Percentiles rank a stretch among this genome's conserved stretches.
Evolutionary conservation across 2,113 vertebrate species (phyloP).

Genomic region (Strix aluco): DNA sequence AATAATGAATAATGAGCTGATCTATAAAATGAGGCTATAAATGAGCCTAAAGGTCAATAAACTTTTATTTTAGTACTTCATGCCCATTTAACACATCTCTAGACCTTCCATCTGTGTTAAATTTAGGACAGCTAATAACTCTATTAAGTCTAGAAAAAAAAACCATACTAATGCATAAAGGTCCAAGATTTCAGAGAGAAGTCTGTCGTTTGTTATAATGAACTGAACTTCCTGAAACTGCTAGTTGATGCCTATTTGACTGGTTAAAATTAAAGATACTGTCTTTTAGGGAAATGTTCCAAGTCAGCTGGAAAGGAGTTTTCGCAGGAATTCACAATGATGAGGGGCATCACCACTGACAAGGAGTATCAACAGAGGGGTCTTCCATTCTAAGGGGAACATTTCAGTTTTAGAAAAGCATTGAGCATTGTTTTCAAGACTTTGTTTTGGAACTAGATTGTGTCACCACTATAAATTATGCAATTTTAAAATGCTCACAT

Average conservation of each 20-base stretch:
- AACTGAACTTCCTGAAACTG: not conserved
- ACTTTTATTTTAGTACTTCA: not conserved
- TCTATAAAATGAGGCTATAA: not conserved
- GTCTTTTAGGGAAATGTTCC: not conserved
- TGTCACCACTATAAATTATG: not conserved
- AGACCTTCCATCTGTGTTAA: not conserved
- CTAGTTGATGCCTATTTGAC: not conserved
- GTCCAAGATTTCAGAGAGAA: not conserved
- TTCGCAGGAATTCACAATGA: not conserved
- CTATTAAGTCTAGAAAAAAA: not conserved
- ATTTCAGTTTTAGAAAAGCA: not conserved
- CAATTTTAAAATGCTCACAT: not conserved
- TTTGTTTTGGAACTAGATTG: not conserved
- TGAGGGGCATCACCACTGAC: not conserved
- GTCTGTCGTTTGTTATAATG: not conserved
- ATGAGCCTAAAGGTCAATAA: not conserved
- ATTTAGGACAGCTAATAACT: not conserved
- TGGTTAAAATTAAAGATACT: not conserved
- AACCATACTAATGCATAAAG: not conserved
- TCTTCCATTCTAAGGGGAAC: not conserved
- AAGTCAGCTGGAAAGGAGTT: not conserved
- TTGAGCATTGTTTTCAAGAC: not conserved
- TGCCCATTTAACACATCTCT: not conserved
- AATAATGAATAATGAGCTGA: not conserved
- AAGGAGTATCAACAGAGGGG: not conserved